Evolutionary conservation across 2,113 vertebrate genomes (phyloP).

Genomic region (Megaleporinus macrocephalus): DNA sequence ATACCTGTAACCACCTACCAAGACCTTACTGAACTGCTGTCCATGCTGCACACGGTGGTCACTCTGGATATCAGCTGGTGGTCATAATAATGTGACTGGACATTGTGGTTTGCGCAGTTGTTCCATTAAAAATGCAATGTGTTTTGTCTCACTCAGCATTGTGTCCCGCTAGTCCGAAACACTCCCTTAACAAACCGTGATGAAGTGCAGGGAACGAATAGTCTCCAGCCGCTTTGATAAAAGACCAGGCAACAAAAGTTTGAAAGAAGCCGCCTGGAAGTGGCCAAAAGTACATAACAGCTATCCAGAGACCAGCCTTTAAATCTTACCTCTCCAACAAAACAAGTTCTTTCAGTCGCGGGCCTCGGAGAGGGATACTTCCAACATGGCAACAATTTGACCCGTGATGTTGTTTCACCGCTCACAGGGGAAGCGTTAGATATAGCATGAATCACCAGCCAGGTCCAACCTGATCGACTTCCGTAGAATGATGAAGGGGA

Average conservation of each 20-base stretch:
- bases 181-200: neutral
- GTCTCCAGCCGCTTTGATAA: neutral
- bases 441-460: slow-evolving; percentile 28
- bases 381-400: slow-evolving; percentile 20
- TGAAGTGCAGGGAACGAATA: neutral
- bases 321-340: slow-evolving; percentile 11
- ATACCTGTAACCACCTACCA: too few species aligned
- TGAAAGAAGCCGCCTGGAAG: slow-evolving; percentile 10
- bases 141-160: neutral
- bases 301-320: slow-evolving; percentile 21
- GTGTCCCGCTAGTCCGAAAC: neutral
- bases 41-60: too few species aligned
- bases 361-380: slow-evolving; percentile 12
- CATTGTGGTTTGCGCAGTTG: too few species aligned
- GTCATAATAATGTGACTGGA: too few species aligned
- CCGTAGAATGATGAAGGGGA: slow-evolving; percentile 9
- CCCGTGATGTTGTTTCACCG: slow-evolving; percentile 7
- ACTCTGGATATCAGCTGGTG: too few species aligned
- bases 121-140: too few species aligned
- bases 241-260: slow-evolving; percentile 18
- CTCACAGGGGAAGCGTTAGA: slow-evolving; percentile 1
- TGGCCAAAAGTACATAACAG: slow-evolving; percentile 19
- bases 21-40: too few species aligned
- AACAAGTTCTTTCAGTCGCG: slow-evolving; percentile 27
- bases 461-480: slow-evolving; percentile 31